Evolutionary conservation across 2,113 vertebrate genomes (phyloP).

Genomic region (Meles meles): DNA sequence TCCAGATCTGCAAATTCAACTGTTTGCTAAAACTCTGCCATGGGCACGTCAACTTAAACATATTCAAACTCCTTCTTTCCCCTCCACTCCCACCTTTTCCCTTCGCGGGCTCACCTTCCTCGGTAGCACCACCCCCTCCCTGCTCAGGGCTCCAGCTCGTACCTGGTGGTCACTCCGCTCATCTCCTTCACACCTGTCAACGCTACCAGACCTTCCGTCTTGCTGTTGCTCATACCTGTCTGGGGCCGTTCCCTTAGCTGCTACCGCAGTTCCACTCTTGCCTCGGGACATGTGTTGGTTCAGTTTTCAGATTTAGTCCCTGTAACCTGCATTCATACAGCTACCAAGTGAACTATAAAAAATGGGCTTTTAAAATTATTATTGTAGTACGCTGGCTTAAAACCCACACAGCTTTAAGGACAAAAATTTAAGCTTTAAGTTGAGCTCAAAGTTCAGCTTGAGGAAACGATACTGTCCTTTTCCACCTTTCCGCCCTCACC

Average conservation of each 20-base stretch:
- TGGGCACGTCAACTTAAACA: too few relatives aligned
- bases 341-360: background rate
- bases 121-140: background rate
- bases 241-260: background rate
- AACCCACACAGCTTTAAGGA: background rate
- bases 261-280: background rate
- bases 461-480: background rate
- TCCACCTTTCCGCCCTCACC: background rate
- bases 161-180: background rate
- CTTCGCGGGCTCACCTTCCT: background rate
- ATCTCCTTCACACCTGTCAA: background rate
- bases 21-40: background rate
- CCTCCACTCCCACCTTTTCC: background rate
- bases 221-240: accelerated
- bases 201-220: background rate
- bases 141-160: background rate
- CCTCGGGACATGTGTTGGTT: background rate
- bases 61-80: too few relatives aligned
- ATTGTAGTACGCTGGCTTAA: background rate
- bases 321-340: background rate
- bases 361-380: background rate
- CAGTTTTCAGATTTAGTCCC: background rate
- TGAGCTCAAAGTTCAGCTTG: background rate
- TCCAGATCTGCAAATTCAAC: background rate
- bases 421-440: background rate